These are phyloP conservation scores for Emys orbicularis DNA, from an alignment of 2,797 vertebrate species.

Conservation along the genomic window DNA sequence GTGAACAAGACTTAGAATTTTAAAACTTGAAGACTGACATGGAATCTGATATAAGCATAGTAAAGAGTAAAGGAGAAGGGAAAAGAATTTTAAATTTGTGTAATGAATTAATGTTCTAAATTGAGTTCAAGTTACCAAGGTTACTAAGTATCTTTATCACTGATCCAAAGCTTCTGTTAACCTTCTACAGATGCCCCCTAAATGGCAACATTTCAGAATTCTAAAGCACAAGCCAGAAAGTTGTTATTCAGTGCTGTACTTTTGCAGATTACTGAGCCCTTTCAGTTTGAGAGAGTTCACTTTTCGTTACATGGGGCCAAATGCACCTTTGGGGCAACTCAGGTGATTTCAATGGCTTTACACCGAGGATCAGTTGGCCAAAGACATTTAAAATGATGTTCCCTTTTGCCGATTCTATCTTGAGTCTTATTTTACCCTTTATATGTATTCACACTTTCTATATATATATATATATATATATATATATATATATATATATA, in stretches of 20 bases:
- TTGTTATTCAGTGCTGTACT: conserved; percentile 6
- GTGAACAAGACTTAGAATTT: conserved; percentile 30
- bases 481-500: no score
- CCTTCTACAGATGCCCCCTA: conserved; percentile 7
- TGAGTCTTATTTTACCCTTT: neutral
- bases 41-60: conserved; percentile 25
- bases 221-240: neutral
- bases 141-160: conserved; percentile 40
- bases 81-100: neutral
- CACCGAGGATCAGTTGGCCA: neutral
- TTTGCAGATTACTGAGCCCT: neutral
- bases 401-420: neutral
- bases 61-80: conserved; percentile 4
- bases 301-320: neutral
- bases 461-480: no score
- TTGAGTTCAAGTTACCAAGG: conserved; percentile 49
- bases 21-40: conserved; percentile 4
- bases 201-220: neutral
- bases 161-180: conserved; percentile 36
- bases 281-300: neutral
- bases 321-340: neutral
- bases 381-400: neutral
- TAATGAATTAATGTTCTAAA: conserved; percentile 25
- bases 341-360: neutral
- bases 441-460: neutral